Evolutionary conservation across 2,113 vertebrate species (phyloP).

Genomic region (Neotoma lepida): DNA sequence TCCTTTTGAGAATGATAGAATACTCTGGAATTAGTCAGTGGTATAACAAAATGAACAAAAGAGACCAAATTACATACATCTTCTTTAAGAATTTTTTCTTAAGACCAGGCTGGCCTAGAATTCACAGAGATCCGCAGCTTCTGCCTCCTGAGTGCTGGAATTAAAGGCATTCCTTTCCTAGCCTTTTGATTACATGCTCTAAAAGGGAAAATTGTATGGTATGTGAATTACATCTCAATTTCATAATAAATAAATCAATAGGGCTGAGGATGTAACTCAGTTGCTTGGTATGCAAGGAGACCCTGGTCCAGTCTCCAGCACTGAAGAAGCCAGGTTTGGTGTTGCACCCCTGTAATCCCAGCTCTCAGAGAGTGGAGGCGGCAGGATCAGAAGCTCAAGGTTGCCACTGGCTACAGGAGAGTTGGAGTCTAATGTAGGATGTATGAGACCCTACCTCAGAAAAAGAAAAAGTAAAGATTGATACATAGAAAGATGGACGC

Average conservation of each 20-base stretch:
- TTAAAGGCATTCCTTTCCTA: not conserved
- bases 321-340: not conserved
- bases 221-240: not conserved
- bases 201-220: not conserved
- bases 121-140: not conserved
- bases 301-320: too few species aligned
- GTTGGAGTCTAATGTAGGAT: not conserved
- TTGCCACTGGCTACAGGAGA: too few species aligned
- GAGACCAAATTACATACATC: not conserved
- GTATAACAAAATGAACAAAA: too few species aligned
- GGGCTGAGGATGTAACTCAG: too few species aligned
- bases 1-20: not conserved
- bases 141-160: not conserved
- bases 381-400: not conserved
- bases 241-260: too few species aligned
- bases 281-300: not conserved
- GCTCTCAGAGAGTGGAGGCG: not conserved
- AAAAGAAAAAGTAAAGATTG: not conserved
- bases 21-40: constrained; percentile 18
- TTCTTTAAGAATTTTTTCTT: too few species aligned
- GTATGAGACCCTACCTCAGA: not conserved
- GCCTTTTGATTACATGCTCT: not conserved
- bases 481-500: not conserved
- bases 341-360: not conserved
- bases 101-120: not conserved